A percentile compares a stretch with the other conserved stretches of the same genome.
Evolutionary conservation across 2,113 vertebrate species (phyloP).

Genomic region (Oryzias curvinotus): DNA sequence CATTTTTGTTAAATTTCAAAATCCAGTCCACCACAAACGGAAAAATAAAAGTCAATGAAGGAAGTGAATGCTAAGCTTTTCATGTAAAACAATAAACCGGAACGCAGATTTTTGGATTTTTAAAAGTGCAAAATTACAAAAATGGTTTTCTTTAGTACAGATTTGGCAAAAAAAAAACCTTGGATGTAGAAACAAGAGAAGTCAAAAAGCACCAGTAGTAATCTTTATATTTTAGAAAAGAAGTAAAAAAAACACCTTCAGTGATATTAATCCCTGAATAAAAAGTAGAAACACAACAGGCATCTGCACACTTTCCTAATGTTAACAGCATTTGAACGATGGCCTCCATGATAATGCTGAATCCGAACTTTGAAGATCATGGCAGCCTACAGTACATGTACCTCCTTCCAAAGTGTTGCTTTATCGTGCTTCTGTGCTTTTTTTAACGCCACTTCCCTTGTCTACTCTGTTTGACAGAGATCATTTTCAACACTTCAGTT

Average conservation of each 20-base stretch:
- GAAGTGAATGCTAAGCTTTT: too few species aligned
- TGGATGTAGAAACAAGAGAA: slow-evolving; percentile 8
- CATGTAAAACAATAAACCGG: too few species aligned
- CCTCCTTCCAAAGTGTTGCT: not conserved
- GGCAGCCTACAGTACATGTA: slow-evolving; percentile 19
- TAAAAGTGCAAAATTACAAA: slow-evolving; percentile 63
- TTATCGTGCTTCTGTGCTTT: slow-evolving; percentile 1
- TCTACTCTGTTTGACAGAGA: slow-evolving; percentile 73
- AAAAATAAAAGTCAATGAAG: not conserved
- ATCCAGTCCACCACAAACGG: slow-evolving; percentile 58
- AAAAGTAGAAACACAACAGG: slow-evolving; percentile 13
- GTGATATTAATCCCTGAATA: slow-evolving; percentile 42
- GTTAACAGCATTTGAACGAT: slow-evolving; percentile 18
- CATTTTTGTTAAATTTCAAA: slow-evolving; percentile 52
- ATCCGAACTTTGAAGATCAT: slow-evolving; percentile 2
- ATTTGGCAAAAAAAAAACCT: slow-evolving; percentile 24
- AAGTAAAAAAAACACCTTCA: slow-evolving; percentile 14
- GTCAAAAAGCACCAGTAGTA: slow-evolving; percentile 49
- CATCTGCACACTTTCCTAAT: slow-evolving; percentile 4
- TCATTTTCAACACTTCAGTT: slow-evolving; percentile 24
- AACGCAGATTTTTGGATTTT: not conserved
- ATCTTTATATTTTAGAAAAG: not conserved
- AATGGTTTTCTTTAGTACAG: slow-evolving; percentile 17
- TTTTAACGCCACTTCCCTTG: slow-evolving; percentile 23
- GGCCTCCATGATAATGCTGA: not conserved